Base-by-base conservation (phyloP, 1,140 invertebrate genomes). In the Ylistrum balloti region DNA sequence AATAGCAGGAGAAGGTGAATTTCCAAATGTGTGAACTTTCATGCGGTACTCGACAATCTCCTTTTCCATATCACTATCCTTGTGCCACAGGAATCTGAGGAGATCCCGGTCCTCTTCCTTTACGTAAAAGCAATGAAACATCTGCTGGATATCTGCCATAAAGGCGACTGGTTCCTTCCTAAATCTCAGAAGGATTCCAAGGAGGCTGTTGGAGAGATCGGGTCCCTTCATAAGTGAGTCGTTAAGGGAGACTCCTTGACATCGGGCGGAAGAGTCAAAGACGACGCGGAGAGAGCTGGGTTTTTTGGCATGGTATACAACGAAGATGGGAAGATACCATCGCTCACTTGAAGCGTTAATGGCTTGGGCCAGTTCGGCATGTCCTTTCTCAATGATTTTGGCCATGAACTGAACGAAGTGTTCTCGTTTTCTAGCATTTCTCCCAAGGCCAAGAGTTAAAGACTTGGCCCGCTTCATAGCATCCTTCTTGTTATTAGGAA, bases 141-240 rank as follows among this genome's bases (percentile, higher is more conserved):
- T 93, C 87, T 32, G 88, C 86, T 32, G 9, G 20, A 32, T 87
- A 22, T 91, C 90, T 1, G n/a, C 33, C 33, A 41, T 88, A 15
- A 33, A 28, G 0, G 48, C 90, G 32, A 91, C 33, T 32, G 22
- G 10, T 9, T 91, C 86, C 48, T 89, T 28, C 15, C 93, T 86
- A 48, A 93, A 93, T 32, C 89, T 86, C 11, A 93, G 41, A 0
- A 93, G 87, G 0, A 93, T 89, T 2, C 86, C 90, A 1, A 91
- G 33, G 11, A 93, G 56, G 34, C 88, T 90, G 86, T 48, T 94
- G 92, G 96, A 95, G 0, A 96, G 85, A 86, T 94, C 94, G 13
- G 96, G 95, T 20, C 94, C 93, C 10, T 88, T 33, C 20, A 91
- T 33, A 28, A 94, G 56, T 1, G 56, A 32, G 28, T 92, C 87